Conservation (phyloP, 2,113 vertebrate species). For the Lycocorax pyrrhopterus region DNA sequence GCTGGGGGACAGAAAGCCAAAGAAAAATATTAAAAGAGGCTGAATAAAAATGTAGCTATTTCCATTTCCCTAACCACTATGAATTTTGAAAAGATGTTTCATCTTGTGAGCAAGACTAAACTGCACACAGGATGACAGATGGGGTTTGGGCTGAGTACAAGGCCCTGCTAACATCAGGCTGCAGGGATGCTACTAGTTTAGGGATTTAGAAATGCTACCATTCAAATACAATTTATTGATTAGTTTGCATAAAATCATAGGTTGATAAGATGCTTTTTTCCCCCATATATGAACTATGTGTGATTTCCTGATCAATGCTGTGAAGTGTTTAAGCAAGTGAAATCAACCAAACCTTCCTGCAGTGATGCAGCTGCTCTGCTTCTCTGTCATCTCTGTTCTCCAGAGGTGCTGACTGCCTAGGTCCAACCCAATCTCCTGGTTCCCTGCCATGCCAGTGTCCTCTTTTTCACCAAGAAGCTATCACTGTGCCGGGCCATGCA, state of each 20-base stretch:
- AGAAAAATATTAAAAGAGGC: not conserved
- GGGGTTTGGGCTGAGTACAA: not conserved
- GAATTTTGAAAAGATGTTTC: conserved; percentile 48
- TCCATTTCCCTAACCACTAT: not conserved
- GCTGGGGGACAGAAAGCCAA: fast-evolving
- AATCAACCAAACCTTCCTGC: not conserved
- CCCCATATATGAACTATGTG: not conserved
- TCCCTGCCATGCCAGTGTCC: not conserved
- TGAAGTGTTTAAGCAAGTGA: not conserved
- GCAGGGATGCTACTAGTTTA: not conserved
- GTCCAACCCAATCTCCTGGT: not conserved
- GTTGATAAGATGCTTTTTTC: not conserved
- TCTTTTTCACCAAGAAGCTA: not conserved
- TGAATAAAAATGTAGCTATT: not conserved
- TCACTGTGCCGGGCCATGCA: not conserved
- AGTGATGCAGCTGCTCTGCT: not conserved
- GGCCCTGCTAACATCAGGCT: not conserved
- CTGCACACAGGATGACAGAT: conserved; percentile 31
- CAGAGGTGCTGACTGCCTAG: not conserved
- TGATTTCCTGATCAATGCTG: not conserved
- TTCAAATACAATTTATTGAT: not conserved
- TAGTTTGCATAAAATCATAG: not conserved
- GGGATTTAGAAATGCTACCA: not conserved
- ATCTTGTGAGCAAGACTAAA: conserved; percentile 13
- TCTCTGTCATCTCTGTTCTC: not conserved